These are phyloP conservation scores for Saguinus imperator DNA, from an alignment of 2,113 vertebrate species.

Conservation along the genomic window DNA sequence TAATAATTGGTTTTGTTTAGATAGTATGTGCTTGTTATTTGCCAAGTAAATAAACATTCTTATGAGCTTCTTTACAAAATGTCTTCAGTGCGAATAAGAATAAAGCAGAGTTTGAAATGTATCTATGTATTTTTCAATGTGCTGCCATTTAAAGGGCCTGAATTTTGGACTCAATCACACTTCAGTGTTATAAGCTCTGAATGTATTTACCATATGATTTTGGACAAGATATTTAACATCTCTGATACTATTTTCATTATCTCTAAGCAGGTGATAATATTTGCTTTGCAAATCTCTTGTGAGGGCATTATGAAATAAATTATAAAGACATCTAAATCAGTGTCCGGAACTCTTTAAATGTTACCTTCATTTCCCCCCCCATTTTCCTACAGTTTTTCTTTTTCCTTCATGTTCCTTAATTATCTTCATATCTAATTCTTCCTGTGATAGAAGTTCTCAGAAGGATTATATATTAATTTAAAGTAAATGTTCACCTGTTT, in stretches of 20 bases:
- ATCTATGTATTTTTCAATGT: neutral
- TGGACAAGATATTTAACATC: neutral
- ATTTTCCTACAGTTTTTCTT: neutral
- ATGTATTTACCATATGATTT: neutral
- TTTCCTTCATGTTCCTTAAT: neutral
- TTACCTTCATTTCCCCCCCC: neutral
- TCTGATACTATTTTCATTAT: neutral
- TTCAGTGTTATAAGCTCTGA: neutral
- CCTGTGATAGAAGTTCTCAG: neutral
- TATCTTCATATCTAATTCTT: neutral
- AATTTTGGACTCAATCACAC: neutral
- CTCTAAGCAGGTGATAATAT: neutral
- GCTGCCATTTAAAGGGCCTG: neutral
- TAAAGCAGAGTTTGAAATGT: neutral
- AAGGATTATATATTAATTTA: neutral
- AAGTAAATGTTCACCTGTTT: neutral
- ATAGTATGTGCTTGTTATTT: neutral
- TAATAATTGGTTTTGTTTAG: constrained; percentile 12
- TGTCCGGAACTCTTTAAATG: neutral
- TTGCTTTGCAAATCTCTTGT: neutral
- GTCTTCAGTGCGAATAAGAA: neutral
- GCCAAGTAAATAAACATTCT: neutral
- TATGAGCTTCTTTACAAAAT: neutral
- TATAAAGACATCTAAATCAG: neutral
- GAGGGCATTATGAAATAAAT: neutral